Conservation (phyloP, 1,140 invertebrate species). For the Ceratosolen fusciceps region DNA sequence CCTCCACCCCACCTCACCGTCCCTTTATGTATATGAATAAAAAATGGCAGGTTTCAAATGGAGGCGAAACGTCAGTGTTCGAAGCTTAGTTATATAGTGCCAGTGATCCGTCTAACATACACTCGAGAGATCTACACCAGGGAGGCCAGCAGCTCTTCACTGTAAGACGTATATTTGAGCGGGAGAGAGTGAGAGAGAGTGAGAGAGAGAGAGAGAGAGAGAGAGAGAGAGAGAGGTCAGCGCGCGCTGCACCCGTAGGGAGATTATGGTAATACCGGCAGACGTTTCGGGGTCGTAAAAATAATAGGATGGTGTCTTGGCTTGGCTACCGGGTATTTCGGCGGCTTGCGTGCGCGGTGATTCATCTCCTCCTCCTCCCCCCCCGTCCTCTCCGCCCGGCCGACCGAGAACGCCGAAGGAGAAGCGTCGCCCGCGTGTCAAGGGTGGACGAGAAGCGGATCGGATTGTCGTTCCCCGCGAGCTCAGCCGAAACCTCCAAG, state of each 20-base stretch:
- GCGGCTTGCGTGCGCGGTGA: constrained; percentile 57
- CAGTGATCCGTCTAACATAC: not conserved
- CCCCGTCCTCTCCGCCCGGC: no score
- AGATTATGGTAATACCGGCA: constrained; percentile 64
- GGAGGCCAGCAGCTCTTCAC: no score
- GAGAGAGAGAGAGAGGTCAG: not conserved
- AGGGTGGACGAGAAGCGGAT: not conserved
- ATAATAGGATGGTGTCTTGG: constrained; percentile 62
- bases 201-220: constrained; percentile 10
- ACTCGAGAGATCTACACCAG: not conserved
- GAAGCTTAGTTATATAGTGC: not conserved
- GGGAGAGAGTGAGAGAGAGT: constrained; percentile 12
- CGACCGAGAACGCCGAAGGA: not conserved
- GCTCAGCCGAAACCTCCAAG: constrained; percentile 14
- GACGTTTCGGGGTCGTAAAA: constrained; percentile 66
- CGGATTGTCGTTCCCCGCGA: not conserved
- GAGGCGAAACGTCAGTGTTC: not conserved
- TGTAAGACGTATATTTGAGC: no score
- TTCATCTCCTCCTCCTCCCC: constrained; percentile 56
- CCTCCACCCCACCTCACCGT: no score
- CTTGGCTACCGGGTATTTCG: constrained; percentile 63
- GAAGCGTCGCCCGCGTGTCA: not conserved
- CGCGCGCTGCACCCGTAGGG: constrained; percentile 47
- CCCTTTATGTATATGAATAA: constrained; percentile 11
- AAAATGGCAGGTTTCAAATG: not conserved